Evolutionary conservation across 2,888 invertebrate species (phyloP), one percentile per base, ranked within the genome.

Genomic region (Carterocephalus palaemon): DNA sequence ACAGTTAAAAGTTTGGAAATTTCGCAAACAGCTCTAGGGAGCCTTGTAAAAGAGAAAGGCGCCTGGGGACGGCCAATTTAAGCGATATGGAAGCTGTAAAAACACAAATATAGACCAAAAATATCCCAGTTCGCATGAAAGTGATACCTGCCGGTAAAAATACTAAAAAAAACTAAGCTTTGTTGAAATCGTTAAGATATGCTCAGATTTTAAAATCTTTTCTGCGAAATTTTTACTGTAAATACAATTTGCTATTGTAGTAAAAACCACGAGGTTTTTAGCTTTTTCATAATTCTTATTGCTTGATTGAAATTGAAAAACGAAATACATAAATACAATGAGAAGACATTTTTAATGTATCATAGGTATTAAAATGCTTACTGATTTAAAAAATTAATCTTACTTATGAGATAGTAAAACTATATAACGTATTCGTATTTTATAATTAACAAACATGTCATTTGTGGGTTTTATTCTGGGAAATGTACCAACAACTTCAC

Each of bases 31-130:
- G 23, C 33, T 33, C 32, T 32, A 32, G 8, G n/a, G 2, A 5
- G 41, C 4, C 17, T 17, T 9, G 8, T 41, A 33, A 33, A 24
- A 41, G 24, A 17, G 24, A 33, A 19, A 24, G 20, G 40, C 22
- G 24, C 26, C 41, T 24, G 13, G 41, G 41, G 41, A 24, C 32
- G n/a, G 23, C 12, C 32, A 41, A 32, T 41, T 33, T 24, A 24
- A 33, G 24, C 41, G 41, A 31, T 40, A 40, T 33, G 41, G 12
- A 19, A 41, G 24, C 24, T 33, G 32, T 3, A 38, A 41, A 32
- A 32, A 36, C n/a, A 41, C n/a, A 41, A 24, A 26, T 33, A 17
- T 37, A 24, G 26, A 37, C 37, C 13, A 33, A 26, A 39, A 39
- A 39, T 15, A 31, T 22, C 39, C 16, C 20, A 2, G 4, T 17